Evolutionary conservation across 2,113 vertebrate genomes (phyloP).

Genomic region (Copsychus sechellarum): DNA sequence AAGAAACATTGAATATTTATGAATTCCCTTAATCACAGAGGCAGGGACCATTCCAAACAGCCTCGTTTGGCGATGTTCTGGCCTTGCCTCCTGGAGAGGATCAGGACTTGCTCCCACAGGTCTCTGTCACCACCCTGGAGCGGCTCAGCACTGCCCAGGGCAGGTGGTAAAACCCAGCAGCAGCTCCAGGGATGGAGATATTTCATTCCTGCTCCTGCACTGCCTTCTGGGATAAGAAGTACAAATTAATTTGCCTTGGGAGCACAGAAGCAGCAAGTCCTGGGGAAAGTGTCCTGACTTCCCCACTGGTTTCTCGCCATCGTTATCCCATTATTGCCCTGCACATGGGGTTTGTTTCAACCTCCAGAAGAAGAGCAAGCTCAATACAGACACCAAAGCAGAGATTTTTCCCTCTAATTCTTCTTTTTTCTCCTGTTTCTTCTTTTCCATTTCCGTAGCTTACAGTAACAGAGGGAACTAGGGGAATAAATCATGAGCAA

Average conservation of each 20-base stretch:
- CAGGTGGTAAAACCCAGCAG: background rate
- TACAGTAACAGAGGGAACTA: background rate
- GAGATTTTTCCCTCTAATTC: background rate
- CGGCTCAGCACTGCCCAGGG: background rate
- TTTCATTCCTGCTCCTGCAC: background rate
- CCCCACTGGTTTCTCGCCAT: background rate
- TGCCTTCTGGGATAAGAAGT: background rate
- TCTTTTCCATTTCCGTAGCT: background rate
- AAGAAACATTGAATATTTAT: constrained; percentile 66
- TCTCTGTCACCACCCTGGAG: background rate
- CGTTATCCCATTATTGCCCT: background rate
- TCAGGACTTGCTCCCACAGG: background rate
- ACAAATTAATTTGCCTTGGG: background rate
- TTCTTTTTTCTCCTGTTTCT: background rate
- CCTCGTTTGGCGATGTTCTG: background rate
- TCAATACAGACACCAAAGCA: background rate
- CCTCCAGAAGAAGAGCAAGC: background rate
- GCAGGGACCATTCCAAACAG: constrained; percentile 37
- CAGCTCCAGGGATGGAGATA: background rate
- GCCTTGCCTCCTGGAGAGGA: constrained; percentile 7
- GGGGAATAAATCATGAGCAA: background rate
- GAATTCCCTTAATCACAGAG: constrained; percentile 52
- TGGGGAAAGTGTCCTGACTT: background rate
- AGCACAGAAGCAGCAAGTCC: background rate
- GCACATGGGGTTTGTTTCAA: background rate